Conservation (phyloP, 1,140 invertebrate genomes). For the Temnothorax curvispinosus region DNA sequence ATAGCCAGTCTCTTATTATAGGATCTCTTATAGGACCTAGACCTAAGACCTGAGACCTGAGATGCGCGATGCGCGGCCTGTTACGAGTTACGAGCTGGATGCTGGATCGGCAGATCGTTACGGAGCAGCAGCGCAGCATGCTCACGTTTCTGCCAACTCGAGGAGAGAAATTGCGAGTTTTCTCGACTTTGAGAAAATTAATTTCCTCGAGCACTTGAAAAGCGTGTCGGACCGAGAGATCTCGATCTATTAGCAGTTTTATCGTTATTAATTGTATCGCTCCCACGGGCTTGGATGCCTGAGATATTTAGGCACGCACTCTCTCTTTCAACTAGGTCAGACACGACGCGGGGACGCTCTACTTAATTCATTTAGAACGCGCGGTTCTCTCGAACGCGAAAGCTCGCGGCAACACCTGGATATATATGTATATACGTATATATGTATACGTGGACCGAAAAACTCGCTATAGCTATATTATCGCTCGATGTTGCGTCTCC, state of each 20-base stretch:
- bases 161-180: constrained; percentile 2
- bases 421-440: background rate
- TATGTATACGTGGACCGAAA: background rate
- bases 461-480: background rate
- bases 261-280: background rate
- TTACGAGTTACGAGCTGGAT: background rate
- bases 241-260: constrained; percentile 18
- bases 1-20: no score
- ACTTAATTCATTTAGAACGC: constrained; percentile 39
- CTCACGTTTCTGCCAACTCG: background rate
- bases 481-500: background rate
- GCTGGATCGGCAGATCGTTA: no score
- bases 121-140: background rate
- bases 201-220: background rate
- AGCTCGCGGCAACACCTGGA: background rate
- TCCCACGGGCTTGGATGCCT: background rate
- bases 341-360: constrained; percentile 2
- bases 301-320: constrained; percentile 21
- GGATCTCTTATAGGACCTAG: no score
- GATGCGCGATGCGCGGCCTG: no score
- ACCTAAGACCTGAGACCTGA: no score
- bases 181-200: constrained; percentile 11
- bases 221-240: background rate
- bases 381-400: background rate
- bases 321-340: constrained; percentile 32